A percentile compares a stretch with the other conserved stretches of the same genome.
Evolutionary conservation across 2,888 invertebrate species (phyloP).

Genomic region (Tinea pellionella): DNA sequence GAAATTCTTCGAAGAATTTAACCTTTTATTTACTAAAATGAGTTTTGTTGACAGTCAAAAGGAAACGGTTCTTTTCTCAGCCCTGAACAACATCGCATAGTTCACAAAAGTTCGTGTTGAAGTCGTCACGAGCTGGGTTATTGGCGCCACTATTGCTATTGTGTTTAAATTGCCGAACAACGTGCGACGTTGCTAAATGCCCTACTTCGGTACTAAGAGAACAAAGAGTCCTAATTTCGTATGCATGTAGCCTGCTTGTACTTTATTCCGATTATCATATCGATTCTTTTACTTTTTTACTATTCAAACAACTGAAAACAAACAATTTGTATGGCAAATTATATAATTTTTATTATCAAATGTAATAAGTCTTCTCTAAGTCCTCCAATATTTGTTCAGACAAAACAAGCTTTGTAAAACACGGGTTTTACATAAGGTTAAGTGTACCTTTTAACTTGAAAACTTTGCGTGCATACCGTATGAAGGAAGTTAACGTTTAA

Average conservation of each 20-base stretch:
- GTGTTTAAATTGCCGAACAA: constrained; percentile 14
- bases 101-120: constrained; percentile 15
- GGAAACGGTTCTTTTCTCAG: constrained; percentile 6
- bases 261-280: constrained; percentile 12
- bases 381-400: not conserved
- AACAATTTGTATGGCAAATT: not conserved
- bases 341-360: no score
- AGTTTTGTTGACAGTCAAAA: not conserved
- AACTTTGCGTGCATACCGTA: not conserved
- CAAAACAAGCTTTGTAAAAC: not conserved
- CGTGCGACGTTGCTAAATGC: constrained; percentile 20
- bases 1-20: constrained; percentile 3
- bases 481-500: not conserved
- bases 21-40: not conserved
- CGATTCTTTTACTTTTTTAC: not conserved
- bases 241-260: constrained; percentile 18
- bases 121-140: constrained; percentile 12
- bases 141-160: constrained; percentile 14
- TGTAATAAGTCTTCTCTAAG: no score
- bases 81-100: not conserved
- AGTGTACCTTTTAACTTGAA: not conserved
- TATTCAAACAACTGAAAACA: not conserved
- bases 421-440: not conserved
- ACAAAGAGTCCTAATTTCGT: constrained; percentile 20
- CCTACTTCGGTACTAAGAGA: constrained; percentile 20